phyloP scores from a whole-genome alignment of 2,888 invertebrate genomes.

The Halocaridina rubra region DNA sequence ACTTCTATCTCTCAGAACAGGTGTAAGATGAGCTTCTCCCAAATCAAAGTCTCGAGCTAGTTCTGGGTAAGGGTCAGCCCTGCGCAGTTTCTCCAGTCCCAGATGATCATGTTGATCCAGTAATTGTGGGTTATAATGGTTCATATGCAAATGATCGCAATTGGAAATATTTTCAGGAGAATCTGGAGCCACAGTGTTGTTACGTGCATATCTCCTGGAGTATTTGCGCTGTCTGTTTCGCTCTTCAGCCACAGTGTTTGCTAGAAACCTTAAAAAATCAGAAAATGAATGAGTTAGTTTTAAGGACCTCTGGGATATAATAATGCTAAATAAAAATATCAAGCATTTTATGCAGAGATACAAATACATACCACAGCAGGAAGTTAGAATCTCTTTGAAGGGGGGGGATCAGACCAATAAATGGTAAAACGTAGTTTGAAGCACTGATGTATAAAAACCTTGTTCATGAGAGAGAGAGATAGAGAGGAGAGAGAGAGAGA shows the following conservation, averaged over 20 bases:
- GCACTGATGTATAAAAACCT: not conserved
- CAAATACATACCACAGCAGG: not conserved
- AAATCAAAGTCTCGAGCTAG: constrained; percentile 18
- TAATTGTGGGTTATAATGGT: not conserved
- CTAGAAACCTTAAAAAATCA: no score
- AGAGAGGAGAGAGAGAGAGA: no score
- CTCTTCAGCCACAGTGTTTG: constrained; percentile 40
- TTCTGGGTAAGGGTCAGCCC: constrained; percentile 7
- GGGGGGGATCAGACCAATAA: not conserved
- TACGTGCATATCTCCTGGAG: not conserved
- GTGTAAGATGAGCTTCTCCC: not conserved
- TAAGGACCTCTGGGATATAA: no score
- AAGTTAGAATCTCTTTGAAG: not conserved
- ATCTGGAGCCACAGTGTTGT: not conserved
- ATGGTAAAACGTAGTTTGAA: not conserved
- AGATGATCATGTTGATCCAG: constrained; percentile 7
- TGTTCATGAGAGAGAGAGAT: not conserved
- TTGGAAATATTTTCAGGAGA: not conserved
- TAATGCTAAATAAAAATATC: not conserved
- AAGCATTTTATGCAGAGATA: not conserved
- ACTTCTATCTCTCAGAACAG: not conserved
- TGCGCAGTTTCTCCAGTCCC: constrained; percentile 23
- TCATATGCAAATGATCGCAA: not conserved
- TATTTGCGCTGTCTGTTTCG: constrained; percentile 22
- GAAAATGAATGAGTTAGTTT: no score